phyloP scores from a whole-genome alignment of 2,888 invertebrate genomes.

The Pedicia rivosa region DNA sequence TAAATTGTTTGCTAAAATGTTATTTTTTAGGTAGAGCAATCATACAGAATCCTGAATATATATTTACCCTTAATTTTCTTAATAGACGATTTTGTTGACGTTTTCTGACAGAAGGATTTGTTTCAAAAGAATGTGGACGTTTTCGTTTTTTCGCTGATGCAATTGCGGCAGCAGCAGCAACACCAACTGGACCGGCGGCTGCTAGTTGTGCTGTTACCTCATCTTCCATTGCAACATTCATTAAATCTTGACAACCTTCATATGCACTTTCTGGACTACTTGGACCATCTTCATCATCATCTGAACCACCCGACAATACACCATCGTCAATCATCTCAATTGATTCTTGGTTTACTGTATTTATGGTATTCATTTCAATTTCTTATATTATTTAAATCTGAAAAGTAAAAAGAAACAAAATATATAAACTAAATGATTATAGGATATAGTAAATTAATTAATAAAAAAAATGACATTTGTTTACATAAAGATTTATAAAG shows the following conservation, averaged over 20 bases:
- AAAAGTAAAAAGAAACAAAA: no score
- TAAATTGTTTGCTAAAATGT: conserved; percentile 73
- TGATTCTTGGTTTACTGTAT: conserved; percentile 37
- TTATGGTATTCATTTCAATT: not conserved
- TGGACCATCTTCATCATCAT: conserved; percentile 71
- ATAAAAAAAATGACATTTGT: no score
- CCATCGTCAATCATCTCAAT: conserved; percentile 55
- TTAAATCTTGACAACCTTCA: conserved; percentile 68
- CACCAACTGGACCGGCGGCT: conserved; percentile 93
- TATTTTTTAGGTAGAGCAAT: conserved; percentile 7
- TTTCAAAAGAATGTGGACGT: conserved; percentile 90
- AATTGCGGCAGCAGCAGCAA: conserved; percentile 93
- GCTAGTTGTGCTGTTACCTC: conserved; percentile 93
- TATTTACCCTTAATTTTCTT: conserved; percentile 58
- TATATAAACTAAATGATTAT: no score
- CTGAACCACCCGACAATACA: conserved; percentile 43
- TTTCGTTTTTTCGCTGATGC: conserved; percentile 91
- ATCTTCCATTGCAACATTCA: conserved; percentile 74
- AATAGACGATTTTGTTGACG: conserved; percentile 87
- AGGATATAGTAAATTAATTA: no score
- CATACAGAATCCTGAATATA: not conserved
- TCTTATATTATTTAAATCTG: no score
- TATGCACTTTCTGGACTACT: conserved; percentile 64
- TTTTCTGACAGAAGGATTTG: conserved; percentile 91
- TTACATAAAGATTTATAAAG: not conserved